Conservation (phyloP, 2,797 vertebrate genomes). For the Clamator glandarius region DNA sequence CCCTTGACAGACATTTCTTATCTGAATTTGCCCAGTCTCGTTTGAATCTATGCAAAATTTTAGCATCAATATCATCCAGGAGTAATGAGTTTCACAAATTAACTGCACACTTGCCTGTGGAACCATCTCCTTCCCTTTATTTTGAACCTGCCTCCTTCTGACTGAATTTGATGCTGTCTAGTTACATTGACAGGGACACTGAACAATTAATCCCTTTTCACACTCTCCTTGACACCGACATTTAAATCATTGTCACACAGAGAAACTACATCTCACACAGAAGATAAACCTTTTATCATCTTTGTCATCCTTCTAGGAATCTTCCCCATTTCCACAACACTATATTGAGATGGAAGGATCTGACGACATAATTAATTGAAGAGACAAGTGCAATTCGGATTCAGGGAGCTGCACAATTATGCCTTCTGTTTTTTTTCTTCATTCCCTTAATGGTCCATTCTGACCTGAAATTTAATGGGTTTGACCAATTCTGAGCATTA, state of each 20-base stretch:
- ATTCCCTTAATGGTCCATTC: neutral
- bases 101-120: neutral
- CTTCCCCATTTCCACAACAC: no score
- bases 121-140: neutral
- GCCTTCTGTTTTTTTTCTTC: neutral
- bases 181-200: neutral
- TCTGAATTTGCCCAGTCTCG: neutral
- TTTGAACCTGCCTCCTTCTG: neutral
- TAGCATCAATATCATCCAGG: neutral
- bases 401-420: neutral
- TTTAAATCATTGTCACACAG: neutral
- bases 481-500: neutral
- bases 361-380: neutral
- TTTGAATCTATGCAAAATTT: neutral
- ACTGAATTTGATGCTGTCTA: neutral
- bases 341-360: neutral
- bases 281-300: neutral
- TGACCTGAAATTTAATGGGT: neutral
- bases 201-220: neutral
- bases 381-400: neutral
- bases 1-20: neutral
- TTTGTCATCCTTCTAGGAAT: neutral
- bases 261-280: neutral
- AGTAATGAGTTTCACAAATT: neutral
- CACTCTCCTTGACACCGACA: fast-evolving